Percentiles rank a stretch among this genome's conserved stretches.
Conservation (phyloP, 1,140 invertebrate genomes). For the Hyles vespertilio region DNA sequence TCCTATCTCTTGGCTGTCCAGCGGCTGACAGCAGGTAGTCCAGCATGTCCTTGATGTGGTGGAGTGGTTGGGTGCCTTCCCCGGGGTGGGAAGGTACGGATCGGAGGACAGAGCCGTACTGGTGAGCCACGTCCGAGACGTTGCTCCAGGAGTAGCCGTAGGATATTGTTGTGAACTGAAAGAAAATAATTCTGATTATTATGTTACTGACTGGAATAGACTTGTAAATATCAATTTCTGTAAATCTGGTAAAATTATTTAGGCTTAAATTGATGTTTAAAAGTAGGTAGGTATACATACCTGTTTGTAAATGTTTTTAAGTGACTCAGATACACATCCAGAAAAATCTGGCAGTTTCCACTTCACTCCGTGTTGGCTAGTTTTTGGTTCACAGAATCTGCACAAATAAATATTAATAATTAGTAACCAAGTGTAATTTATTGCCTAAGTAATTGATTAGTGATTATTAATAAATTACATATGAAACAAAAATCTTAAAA, state of each 20-base stretch:
- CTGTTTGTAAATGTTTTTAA: slow-evolving; percentile 80
- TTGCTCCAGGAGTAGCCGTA: slow-evolving; percentile 81
- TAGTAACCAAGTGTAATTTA: no score
- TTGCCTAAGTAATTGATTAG: no score
- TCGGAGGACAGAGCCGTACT: slow-evolving; percentile 72
- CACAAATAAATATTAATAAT: slow-evolving; percentile 5
- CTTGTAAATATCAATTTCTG: no score
- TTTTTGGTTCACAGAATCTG: slow-evolving; percentile 71
- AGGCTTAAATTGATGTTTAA: no score
- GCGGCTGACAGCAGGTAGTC: slow-evolving; percentile 54
- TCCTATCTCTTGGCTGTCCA: slow-evolving; percentile 37
- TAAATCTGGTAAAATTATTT: no score
- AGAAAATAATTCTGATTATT: neutral
- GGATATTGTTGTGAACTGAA: slow-evolving; percentile 78
- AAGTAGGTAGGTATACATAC: slow-evolving; percentile 51
- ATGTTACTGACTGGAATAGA: no score
- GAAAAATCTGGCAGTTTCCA: slow-evolving; percentile 87
- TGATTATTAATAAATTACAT: neutral
- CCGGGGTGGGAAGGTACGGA: slow-evolving; percentile 76
- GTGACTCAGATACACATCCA: slow-evolving; percentile 80
- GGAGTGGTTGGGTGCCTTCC: slow-evolving; percentile 65
- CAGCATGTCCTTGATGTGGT: slow-evolving; percentile 49
- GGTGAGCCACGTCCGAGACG: slow-evolving; percentile 55
- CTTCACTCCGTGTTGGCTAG: slow-evolving; percentile 75
- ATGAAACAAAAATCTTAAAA: neutral